phyloP scores from a whole-genome alignment of 2,797 vertebrate genomes.

The Helarctos malayanus region DNA sequence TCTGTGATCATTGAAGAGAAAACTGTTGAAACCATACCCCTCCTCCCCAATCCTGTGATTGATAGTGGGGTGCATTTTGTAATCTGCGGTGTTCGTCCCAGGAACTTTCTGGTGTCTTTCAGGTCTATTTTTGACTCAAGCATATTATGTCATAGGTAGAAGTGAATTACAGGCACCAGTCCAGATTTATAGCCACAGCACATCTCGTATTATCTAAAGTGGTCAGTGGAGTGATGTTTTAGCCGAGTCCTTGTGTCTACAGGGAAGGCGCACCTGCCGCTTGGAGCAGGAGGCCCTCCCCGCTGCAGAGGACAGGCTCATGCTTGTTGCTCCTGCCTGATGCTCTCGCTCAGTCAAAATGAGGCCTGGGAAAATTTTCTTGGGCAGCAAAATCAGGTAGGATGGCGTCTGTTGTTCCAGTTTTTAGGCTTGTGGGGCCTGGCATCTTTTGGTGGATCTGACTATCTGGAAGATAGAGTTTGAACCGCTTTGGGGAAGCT shows the following conservation, averaged over 20 bases:
- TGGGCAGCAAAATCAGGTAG: not conserved
- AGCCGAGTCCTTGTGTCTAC: not conserved
- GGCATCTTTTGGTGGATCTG: not conserved
- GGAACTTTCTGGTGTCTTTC: not conserved
- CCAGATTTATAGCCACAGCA: not conserved
- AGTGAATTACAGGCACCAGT: not conserved
- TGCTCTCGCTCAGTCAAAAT: not conserved
- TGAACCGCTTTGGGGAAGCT: not conserved
- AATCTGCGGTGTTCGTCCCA: not conserved
- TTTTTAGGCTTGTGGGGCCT: not conserved
- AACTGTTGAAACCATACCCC: not conserved
- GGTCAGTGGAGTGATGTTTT: not conserved
- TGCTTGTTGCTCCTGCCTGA: not conserved
- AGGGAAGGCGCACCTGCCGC: not conserved
- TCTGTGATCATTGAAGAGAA: not conserved
- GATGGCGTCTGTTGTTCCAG: not conserved
- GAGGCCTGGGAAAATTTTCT: not conserved
- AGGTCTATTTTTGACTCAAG: not conserved
- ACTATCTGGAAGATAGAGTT: not conserved
- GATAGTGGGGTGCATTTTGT: not conserved
- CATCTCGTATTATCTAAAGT: not conserved
- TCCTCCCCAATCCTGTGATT: not conserved
- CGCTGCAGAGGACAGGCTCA: not conserved
- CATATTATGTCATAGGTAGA: not conserved
- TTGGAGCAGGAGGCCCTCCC: not conserved